Evolutionary conservation across 2,797 vertebrate species (phyloP).

Genomic region (Lepilemur ruficaudatus): DNA sequence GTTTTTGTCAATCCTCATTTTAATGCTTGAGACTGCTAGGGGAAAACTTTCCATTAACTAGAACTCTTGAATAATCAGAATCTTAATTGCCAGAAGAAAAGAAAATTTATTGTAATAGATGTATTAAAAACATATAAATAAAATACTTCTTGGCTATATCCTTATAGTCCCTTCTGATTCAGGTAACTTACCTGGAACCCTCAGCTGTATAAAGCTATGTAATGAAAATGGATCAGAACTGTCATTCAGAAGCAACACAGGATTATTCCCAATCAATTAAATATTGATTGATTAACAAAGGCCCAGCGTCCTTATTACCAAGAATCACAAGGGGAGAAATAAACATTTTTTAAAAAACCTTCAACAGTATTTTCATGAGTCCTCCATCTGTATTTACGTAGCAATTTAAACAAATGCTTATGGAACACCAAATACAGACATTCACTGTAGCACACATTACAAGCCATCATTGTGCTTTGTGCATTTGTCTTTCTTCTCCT

Average conservation of each 20-base stretch:
- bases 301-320: neutral
- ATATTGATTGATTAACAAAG: neutral
- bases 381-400: neutral
- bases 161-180: neutral
- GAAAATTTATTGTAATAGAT: neutral
- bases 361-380: neutral
- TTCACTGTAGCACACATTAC: neutral
- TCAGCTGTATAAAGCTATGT: neutral
- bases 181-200: neutral
- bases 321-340: neutral
- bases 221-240: neutral
- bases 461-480: neutral
- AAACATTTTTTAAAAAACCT: neutral
- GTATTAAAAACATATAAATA: neutral
- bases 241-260: neutral
- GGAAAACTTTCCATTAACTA: neutral
- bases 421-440: neutral
- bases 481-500: neutral
- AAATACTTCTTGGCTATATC: neutral
- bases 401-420: neutral
- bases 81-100: neutral
- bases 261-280: neutral
- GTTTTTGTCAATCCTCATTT: neutral
- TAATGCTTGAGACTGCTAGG: neutral
- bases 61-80: neutral